phyloP scores from a whole-genome alignment of 2,888 invertebrate species.

The Cryptocephalus primarius region DNA sequence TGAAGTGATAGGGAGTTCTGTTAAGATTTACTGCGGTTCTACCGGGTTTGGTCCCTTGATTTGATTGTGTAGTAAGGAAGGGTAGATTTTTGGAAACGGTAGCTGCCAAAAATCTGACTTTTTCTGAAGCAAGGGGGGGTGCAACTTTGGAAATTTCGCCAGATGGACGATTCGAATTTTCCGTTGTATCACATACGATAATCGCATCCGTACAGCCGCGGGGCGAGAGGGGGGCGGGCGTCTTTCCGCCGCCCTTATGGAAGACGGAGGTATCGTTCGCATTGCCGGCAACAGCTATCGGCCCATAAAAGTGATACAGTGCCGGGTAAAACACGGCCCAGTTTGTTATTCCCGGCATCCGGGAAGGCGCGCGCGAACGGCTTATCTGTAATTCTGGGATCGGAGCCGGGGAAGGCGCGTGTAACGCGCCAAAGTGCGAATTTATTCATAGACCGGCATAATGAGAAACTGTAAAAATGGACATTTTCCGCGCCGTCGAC shows the following conservation, averaged over 20 bases:
- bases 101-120: too few species aligned
- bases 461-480: slow-evolving; percentile 46
- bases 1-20: too few species aligned
- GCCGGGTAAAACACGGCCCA: slow-evolving; percentile 33
- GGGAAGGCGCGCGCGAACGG: slow-evolving; percentile 19
- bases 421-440: slow-evolving; percentile 39
- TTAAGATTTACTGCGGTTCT: too few species aligned
- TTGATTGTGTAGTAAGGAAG: too few species aligned
- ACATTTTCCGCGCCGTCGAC: slow-evolving; percentile 38
- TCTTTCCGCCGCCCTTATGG: slow-evolving; percentile 7
- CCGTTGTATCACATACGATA: too few species aligned
- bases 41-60: too few species aligned
- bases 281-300: slow-evolving; percentile 21
- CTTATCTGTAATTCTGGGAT: slow-evolving; percentile 37
- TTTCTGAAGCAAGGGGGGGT: too few species aligned
- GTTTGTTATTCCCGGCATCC: slow-evolving; percentile 27
- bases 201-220: too few species aligned
- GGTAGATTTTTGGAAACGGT: too few species aligned
- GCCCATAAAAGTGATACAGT: slow-evolving; percentile 36
- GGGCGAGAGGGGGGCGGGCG: not conserved
- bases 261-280: slow-evolving; percentile 14
- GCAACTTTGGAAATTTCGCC: too few species aligned
- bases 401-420: slow-evolving; percentile 26
- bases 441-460: slow-evolving; percentile 45
- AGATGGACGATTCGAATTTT: too few species aligned